These are phyloP conservation scores for Allacma fusca DNA, from an alignment of 2,888 invertebrate genomes.

Conservation along the genomic window DNA sequence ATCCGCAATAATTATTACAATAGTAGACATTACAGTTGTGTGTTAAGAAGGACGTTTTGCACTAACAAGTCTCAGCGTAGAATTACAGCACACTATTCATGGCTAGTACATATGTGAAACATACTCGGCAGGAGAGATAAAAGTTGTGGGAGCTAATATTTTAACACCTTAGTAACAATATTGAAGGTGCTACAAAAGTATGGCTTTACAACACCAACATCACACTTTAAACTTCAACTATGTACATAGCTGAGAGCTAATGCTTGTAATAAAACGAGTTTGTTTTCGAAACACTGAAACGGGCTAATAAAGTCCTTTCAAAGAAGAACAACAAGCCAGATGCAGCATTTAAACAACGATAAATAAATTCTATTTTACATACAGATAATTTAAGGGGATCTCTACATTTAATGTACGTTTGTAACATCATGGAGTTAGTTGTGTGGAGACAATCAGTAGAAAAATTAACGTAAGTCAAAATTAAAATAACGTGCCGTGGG, in stretches of 20 bases:
- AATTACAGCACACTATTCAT: constrained; percentile 8
- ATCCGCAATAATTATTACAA: not conserved
- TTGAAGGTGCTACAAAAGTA: not conserved
- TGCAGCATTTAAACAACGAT: not conserved
- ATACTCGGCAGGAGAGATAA: not conserved
- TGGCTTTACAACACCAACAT: no score
- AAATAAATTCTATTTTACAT: not conserved
- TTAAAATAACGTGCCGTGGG: constrained; percentile 30
- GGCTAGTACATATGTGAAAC: not conserved
- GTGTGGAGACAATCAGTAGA: constrained; percentile 27
- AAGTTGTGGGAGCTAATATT: not conserved
- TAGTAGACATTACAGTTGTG: not conserved
- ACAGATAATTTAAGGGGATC: not conserved
- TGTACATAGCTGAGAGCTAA: no score
- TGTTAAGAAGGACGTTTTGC: constrained; percentile 5
- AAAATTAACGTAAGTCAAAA: constrained; percentile 25
- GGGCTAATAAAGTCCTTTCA: not conserved
- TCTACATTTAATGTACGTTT: not conserved
- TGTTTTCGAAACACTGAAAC: no score
- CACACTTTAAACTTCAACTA: no score
- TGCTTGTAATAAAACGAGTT: no score
- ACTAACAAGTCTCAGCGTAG: not conserved
- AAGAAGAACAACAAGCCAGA: not conserved
- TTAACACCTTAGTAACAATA: not conserved
- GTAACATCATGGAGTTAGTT: constrained; percentile 21